Evolutionary conservation across 2,888 invertebrate genomes (phyloP).

Genomic region (Nycteola revayana): DNA sequence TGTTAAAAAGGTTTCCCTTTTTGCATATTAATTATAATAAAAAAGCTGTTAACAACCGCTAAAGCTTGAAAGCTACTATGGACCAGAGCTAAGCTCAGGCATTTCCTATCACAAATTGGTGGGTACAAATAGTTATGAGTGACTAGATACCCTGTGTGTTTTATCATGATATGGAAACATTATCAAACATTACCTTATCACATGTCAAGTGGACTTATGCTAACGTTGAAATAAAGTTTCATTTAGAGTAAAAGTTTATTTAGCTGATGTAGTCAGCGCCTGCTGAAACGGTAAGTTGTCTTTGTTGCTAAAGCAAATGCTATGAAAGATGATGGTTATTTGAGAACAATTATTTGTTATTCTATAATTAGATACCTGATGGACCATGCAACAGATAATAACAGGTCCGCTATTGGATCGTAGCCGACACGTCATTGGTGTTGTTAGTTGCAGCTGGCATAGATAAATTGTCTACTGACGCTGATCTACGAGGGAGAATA

Average conservation of each 20-base stretch:
- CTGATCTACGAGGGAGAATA: constrained; percentile 54
- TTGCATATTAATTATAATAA: constrained; percentile 6
- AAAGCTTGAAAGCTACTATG: too few relatives aligned
- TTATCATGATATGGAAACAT: constrained; percentile 29
- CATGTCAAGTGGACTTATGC: constrained; percentile 24
- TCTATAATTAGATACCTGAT: too few relatives aligned
- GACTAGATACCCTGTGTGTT: constrained; percentile 9
- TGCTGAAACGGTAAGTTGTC: too few relatives aligned
- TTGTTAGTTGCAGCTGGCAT: constrained; percentile 43
- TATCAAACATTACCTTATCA: constrained; percentile 32
- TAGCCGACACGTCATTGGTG: constrained; percentile 53
- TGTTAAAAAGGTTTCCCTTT: constrained; percentile 42
- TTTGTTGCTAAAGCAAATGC: too few relatives aligned
- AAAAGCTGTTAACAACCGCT: constrained; percentile 19
- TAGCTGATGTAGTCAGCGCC: too few relatives aligned
- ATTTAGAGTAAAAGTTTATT: too few relatives aligned
- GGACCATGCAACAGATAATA: constrained; percentile 15
- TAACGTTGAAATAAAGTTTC: constrained; percentile 23
- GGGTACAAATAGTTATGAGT: too few relatives aligned
- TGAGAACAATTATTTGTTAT: too few relatives aligned
- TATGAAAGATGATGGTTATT: too few relatives aligned
- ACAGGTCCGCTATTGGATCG: constrained; percentile 44
- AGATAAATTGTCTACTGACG: constrained; percentile 29
- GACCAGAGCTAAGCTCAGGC: too few relatives aligned
- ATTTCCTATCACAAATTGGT: too few relatives aligned